These are phyloP conservation scores for Apoda limacodes DNA, from an alignment of 2,888 invertebrate species.

Conservation along the genomic window DNA sequence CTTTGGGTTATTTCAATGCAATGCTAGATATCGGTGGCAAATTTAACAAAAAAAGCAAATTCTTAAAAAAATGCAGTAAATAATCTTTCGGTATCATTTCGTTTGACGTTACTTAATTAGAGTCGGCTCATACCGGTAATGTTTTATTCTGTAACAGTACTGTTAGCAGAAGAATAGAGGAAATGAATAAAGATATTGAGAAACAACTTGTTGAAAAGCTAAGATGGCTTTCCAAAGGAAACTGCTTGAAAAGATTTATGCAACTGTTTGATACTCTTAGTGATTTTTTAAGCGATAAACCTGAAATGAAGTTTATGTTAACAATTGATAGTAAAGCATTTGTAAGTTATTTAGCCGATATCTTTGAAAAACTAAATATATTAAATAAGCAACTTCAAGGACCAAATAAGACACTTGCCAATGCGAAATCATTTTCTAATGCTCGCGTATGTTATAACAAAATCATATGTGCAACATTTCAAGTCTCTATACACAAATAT, in stretches of 20 bases:
- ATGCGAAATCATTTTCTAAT: slow-evolving; percentile 5
- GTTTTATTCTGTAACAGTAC: slow-evolving; percentile 9
- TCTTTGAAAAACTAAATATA: slow-evolving; percentile 4
- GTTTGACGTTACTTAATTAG: no score
- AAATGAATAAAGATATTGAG: slow-evolving; percentile 10
- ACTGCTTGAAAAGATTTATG: slow-evolving; percentile 7
- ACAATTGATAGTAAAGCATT: slow-evolving; percentile 2
- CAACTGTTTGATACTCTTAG: slow-evolving; percentile 5
- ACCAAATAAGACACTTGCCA: slow-evolving; percentile 1
- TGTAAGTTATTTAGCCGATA: slow-evolving; percentile 7
- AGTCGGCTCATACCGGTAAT: no score
- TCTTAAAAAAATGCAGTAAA: no score
- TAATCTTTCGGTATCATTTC: no score
- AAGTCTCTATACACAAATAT: no score
- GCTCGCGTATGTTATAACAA: no score
- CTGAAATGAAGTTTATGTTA: slow-evolving; percentile 4
- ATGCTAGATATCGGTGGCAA: no score
- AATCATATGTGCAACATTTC: no score
- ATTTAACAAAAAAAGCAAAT: no score
- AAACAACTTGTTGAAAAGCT: slow-evolving; percentile 5
- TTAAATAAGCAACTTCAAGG: slow-evolving; percentile 6
- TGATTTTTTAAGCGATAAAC: slow-evolving; percentile 4
- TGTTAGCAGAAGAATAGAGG: slow-evolving; percentile 10
- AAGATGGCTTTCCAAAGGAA: slow-evolving; percentile 4
- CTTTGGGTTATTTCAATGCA: no score